phyloP scores from a whole-genome alignment of 2,888 invertebrate genomes.

The Choristoneura rosaceana region DNA sequence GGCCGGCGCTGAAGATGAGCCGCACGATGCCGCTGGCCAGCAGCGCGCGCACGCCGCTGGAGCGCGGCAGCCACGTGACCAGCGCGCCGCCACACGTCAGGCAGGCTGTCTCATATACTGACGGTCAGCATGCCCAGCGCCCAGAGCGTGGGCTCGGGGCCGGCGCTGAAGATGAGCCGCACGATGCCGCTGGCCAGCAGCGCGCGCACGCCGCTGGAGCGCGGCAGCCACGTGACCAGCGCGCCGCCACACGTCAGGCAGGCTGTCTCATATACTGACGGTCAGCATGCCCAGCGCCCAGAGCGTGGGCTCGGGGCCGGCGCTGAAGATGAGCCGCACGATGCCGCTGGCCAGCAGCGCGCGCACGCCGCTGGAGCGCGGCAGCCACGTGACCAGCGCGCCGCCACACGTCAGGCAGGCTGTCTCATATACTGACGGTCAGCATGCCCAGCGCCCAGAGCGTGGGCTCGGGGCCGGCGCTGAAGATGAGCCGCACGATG shows the following conservation, averaged over 20 bases:
- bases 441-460: conserved; percentile 93
- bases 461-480: conserved; percentile 96
- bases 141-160: conserved; percentile 96
- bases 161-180: conserved; percentile 95
- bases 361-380: conserved; percentile 91
- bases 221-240: conserved; percentile 91
- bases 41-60: conserved; percentile 91
- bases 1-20: conserved; percentile 95
- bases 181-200: conserved; percentile 93
- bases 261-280: conserved; percentile 79
- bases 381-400: conserved; percentile 91
- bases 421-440: conserved; percentile 87
- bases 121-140: conserved; percentile 95
- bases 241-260: conserved; percentile 71
- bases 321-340: conserved; percentile 94
- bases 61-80: conserved; percentile 91
- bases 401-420: conserved; percentile 88
- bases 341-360: conserved; percentile 93
- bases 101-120: conserved; percentile 50
- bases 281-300: conserved; percentile 94
- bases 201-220: conserved; percentile 91
- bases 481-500: conserved; percentile 95
- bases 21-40: conserved; percentile 93
- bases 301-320: conserved; percentile 96
- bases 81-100: conserved; percentile 82